phyloP scores from a whole-genome alignment of 1,140 invertebrate genomes.

The Sesamia nonagrioides region DNA sequence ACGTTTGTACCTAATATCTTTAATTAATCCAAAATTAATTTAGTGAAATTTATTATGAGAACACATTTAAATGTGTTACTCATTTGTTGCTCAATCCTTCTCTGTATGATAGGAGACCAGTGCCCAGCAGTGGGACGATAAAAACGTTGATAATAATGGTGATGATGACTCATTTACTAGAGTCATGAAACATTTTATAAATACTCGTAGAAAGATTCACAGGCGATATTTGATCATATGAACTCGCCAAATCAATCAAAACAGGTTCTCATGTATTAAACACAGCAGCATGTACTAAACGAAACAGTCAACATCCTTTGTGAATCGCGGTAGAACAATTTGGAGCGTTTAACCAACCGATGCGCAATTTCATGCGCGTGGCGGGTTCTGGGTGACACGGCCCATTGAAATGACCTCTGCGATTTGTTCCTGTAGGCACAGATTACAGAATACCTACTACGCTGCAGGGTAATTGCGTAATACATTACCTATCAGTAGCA shows the following conservation, averaged over 20 bases:
- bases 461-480: no score
- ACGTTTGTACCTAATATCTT: no score
- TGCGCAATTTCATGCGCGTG: no score
- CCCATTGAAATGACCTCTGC: constrained; percentile 3
- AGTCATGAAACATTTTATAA: neutral
- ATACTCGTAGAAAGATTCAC: neutral
- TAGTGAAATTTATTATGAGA: no score
- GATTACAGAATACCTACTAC: neutral
- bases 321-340: neutral
- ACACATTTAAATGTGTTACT: no score
- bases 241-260: constrained; percentile 15
- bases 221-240: neutral
- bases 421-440: neutral
- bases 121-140: no score
- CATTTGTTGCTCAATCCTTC: no score
- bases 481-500: no score
- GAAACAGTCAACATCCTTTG: constrained; percentile 23
- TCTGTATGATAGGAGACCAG: no score
- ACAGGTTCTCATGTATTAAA: neutral
- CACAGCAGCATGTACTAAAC: neutral
- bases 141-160: no score
- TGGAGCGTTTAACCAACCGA: neutral
- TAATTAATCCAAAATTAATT: no score
- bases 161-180: no score
- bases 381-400: neutral